phyloP scores from a whole-genome alignment of 2,888 invertebrate genomes.

The Zootermopsis nevadensis region DNA sequence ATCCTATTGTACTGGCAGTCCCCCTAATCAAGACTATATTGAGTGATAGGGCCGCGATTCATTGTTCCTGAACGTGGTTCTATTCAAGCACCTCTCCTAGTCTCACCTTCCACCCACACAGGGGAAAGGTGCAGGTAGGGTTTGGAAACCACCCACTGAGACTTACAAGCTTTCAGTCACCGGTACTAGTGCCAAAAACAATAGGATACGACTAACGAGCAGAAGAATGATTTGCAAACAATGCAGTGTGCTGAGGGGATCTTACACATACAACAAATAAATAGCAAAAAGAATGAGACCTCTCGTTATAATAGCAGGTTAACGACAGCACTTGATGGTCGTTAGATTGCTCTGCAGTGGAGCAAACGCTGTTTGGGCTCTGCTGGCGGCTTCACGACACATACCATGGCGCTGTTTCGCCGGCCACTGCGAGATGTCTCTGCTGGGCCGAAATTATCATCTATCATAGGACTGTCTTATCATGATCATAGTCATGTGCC shows the following conservation, averaged over 20 bases:
- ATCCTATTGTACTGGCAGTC: slow-evolving; percentile 27
- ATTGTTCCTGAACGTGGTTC: slow-evolving; percentile 33
- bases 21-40: slow-evolving; percentile 41
- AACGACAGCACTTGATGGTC: slow-evolving; percentile 38
- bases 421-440: background rate
- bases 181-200: slow-evolving; percentile 47
- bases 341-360: background rate
- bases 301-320: slow-evolving; percentile 32
- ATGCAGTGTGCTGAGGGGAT: slow-evolving; percentile 36
- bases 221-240: slow-evolving; percentile 49
- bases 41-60: slow-evolving; percentile 30
- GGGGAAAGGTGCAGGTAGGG: slow-evolving; percentile 8
- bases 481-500: background rate
- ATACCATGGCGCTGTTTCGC: background rate
- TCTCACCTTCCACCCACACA: slow-evolving; percentile 32
- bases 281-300: slow-evolving; percentile 21
- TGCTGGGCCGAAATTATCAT: background rate
- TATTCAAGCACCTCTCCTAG: slow-evolving; percentile 9
- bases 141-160: slow-evolving; percentile 38
- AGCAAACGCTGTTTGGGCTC: background rate
- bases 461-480: background rate
- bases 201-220: slow-evolving; percentile 47
- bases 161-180: slow-evolving; percentile 41
- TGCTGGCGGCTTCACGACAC: slow-evolving; percentile 8
- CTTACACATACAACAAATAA: slow-evolving; percentile 32